Percentiles rank a stretch among this genome's conserved stretches.
Conservation (phyloP, 2,888 invertebrate genomes). For the Ornithoptera alexandrae region DNA sequence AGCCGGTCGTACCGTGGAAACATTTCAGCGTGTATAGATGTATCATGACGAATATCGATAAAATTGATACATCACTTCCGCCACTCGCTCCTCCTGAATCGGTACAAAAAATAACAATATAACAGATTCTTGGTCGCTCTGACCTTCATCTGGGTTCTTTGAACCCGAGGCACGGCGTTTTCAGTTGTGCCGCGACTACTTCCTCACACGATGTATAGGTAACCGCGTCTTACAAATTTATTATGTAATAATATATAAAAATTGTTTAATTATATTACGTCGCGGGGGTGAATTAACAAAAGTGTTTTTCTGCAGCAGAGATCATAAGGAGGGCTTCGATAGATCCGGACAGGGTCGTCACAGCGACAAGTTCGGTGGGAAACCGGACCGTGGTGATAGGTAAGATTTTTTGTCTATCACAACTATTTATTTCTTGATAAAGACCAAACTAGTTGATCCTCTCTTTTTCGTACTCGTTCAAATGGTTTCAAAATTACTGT, state of each 20-base stretch:
- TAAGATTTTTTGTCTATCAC: conserved; percentile 31
- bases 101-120: conserved; percentile 62
- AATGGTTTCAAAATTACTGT: too few relatives aligned
- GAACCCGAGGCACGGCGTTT: conserved; percentile 51
- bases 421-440: too few relatives aligned
- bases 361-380: conserved; percentile 64
- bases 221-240: conserved; percentile 30
- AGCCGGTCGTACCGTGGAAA: too few relatives aligned
- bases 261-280: background rate
- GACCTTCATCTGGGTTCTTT: conserved; percentile 68
- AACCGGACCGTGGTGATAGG: conserved; percentile 44
- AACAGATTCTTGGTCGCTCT: conserved; percentile 55
- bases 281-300: background rate
- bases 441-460: too few relatives aligned
- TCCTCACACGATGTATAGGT: conserved; percentile 59
- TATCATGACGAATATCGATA: background rate
- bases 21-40: too few relatives aligned
- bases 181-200: conserved; percentile 38
- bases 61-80: background rate
- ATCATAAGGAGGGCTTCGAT: conserved; percentile 63
- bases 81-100: conserved; percentile 45
- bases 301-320: conserved; percentile 49
- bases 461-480: too few relatives aligned
- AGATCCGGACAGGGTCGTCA: conserved; percentile 64
- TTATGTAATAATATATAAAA: conserved; percentile 21